Evolutionary conservation across 2,797 vertebrate species (phyloP).

Genomic region (Urocyon cinereoargenteus): DNA sequence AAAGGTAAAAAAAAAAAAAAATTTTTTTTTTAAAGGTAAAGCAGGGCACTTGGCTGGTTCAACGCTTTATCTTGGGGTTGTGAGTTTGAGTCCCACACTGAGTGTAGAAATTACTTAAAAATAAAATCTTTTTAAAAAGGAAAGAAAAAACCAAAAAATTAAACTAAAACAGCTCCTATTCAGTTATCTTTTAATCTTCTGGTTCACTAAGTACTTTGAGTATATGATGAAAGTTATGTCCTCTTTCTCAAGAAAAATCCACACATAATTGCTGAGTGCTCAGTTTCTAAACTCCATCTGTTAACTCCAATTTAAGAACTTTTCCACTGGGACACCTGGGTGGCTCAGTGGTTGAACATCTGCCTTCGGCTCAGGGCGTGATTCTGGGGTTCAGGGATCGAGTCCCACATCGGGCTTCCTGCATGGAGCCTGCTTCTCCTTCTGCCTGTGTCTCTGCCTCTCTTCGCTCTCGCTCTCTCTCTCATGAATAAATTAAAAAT

Average conservation of each 20-base stretch:
- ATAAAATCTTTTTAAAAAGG: not conserved
- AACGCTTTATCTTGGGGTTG: not conserved
- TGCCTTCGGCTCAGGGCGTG: too few relatives aligned
- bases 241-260: conserved; percentile 2
- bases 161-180: not conserved
- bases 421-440: too few relatives aligned
- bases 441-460: too few relatives aligned
- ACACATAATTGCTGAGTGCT: not conserved
- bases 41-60: not conserved
- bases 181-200: not conserved
- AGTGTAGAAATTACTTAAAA: not conserved
- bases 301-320: conserved; percentile 32
- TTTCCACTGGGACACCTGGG: not conserved
- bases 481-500: too few relatives aligned
- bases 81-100: not conserved
- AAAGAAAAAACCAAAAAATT: conserved; percentile 31
- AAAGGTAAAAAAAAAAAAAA: not conserved
- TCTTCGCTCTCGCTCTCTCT: too few relatives aligned
- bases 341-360: too few relatives aligned
- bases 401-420: too few relatives aligned
- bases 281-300: conserved; percentile 38
- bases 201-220: not conserved
- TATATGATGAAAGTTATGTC: not conserved
- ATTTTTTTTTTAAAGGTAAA: not conserved
- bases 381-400: too few relatives aligned